These are phyloP conservation scores for Harpagus bidentatus DNA, from an alignment of 2,113 vertebrate genomes.

Conservation along the genomic window DNA sequence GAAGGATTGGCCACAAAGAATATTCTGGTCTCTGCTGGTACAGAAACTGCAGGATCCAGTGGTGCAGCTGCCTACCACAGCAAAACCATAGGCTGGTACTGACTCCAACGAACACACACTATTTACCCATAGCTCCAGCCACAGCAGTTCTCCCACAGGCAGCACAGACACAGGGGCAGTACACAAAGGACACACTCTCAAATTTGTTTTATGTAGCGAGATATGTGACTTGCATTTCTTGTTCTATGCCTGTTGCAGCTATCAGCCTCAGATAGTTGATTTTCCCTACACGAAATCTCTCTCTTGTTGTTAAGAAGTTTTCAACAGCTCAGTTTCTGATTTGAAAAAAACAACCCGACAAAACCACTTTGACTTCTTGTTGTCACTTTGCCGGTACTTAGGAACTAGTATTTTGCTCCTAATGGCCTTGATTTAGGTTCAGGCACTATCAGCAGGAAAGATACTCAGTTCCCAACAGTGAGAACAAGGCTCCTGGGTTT, in stretches of 20 bases:
- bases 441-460: not conserved
- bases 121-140: not conserved
- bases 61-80: not conserved
- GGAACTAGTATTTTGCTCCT: not conserved
- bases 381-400: not conserved
- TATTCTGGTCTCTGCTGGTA: not conserved
- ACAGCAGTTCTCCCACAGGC: not conserved
- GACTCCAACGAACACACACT: not conserved
- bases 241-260: not conserved
- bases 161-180: not conserved
- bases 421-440: not conserved
- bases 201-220: not conserved
- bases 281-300: not conserved
- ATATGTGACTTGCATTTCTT: not conserved
- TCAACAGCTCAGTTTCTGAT: not conserved
- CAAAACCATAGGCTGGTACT: not conserved
- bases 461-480: not conserved
- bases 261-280: not conserved
- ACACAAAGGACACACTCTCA: not conserved
- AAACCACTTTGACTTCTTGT: not conserved
- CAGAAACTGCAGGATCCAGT: not conserved
- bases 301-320: not conserved
- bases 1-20: not conserved
- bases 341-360: not conserved
- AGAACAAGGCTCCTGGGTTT: slow-evolving; percentile 2